Evolutionary conservation across 2,888 invertebrate genomes (phyloP).

Genomic region (Dendrolimus pini): DNA sequence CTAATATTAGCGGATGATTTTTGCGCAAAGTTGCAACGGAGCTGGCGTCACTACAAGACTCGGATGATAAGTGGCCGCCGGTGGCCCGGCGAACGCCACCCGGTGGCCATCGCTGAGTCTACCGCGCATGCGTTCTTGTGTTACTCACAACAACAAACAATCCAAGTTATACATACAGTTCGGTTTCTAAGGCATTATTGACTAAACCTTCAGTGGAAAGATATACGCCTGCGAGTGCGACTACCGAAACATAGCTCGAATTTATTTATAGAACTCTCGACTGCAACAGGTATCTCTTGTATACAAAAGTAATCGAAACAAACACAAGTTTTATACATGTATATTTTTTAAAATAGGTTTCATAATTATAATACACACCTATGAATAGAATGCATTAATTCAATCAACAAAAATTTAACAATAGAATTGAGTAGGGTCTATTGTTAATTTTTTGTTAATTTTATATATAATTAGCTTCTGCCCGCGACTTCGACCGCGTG

Average conservation of each 20-base stretch:
- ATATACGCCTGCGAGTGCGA: conserved; percentile 16
- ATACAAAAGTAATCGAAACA: background rate
- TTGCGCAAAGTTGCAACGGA: conserved; percentile 30
- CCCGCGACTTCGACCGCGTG: too few relatives aligned
- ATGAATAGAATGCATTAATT: too few relatives aligned
- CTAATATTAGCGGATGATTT: conserved; percentile 47
- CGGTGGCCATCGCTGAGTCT: conserved; percentile 10
- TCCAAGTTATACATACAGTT: conserved; percentile 15
- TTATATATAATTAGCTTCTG: too few relatives aligned
- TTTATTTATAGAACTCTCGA: background rate
- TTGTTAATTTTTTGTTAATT: too few relatives aligned
- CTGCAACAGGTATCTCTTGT: background rate
- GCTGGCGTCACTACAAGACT: conserved; percentile 37
- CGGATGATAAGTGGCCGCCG: conserved; percentile 33
- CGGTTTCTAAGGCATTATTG: conserved; percentile 41
- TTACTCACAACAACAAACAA: conserved; percentile 41
- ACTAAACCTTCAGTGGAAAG: conserved; percentile 26
- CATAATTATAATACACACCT: too few relatives aligned
- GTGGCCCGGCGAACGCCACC: conserved; percentile 18
- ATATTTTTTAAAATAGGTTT: too few relatives aligned
- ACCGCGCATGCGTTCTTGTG: conserved; percentile 58
- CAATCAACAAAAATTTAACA: too few relatives aligned
- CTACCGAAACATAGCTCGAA: background rate
- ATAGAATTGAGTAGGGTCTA: too few relatives aligned
- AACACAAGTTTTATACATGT: background rate